phyloP scores from a whole-genome alignment of 2,888 invertebrate genomes.

The Parnassius glacialis region DNA sequence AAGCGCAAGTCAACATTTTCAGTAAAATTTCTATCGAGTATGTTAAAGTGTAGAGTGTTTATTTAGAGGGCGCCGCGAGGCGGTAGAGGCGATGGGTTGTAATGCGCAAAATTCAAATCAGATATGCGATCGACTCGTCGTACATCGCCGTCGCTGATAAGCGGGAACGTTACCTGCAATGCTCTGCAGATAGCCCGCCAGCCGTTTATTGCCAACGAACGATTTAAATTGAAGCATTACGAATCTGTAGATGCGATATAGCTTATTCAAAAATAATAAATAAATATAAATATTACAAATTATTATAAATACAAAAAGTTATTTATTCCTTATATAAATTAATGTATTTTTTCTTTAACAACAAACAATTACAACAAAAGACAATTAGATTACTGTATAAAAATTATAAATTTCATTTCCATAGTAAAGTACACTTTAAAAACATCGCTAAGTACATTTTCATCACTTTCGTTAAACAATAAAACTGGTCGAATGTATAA shows the following conservation, averaged over 20 bases:
- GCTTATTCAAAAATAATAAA: conserved; percentile 16
- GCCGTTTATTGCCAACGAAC: conserved; percentile 47
- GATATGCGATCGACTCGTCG: conserved; percentile 66
- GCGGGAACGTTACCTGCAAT: conserved; percentile 48
- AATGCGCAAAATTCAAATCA: conserved; percentile 75
- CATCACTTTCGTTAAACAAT: too few relatives aligned
- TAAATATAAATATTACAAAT: too few relatives aligned
- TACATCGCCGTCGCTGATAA: conserved; percentile 48
- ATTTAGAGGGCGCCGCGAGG: conserved; percentile 48
- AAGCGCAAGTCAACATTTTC: conserved; percentile 58
- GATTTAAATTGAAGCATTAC: conserved; percentile 49
- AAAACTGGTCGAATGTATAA: neutral
- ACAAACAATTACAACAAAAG: too few relatives aligned
- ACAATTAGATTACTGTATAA: too few relatives aligned
- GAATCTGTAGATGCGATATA: conserved; percentile 46
- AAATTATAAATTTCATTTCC: too few relatives aligned
- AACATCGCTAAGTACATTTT: too few relatives aligned
- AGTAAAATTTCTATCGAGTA: conserved; percentile 58
- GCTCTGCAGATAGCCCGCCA: conserved; percentile 48
- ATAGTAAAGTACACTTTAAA: too few relatives aligned
- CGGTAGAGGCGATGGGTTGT: conserved; percentile 51
- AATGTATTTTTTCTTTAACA: too few relatives aligned
- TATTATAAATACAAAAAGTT: too few relatives aligned
- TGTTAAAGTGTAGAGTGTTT: conserved; percentile 66
- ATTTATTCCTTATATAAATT: too few relatives aligned